Evolutionary conservation across 2,888 invertebrate species (phyloP), one percentile per base, ranked within the genome.

Genomic region (Julus scandinavius): DNA sequence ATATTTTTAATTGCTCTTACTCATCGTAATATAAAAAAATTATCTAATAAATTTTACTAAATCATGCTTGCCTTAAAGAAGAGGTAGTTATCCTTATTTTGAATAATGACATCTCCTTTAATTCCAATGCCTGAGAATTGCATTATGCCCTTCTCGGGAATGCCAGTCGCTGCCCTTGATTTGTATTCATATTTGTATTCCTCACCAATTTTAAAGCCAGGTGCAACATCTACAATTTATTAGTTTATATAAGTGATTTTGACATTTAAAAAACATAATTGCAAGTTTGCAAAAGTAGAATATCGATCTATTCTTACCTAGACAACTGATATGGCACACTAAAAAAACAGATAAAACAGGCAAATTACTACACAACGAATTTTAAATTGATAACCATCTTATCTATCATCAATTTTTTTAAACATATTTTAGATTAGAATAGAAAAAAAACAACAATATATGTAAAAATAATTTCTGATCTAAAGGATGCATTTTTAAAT

Each of bases 71-170:
- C 89, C 87, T 89, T 88, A 50, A 88, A 41, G 58, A 63, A 89
- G 15, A 89, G 20, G 72, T 88, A 87, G 58, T 85, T 89, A 17
- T 88, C 89, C 58, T 88, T 87, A 29, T 89, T 85, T 63, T 89
- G 89, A 40, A 89, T 41, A 15, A 41, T n/a, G 45, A 89, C 84
- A 20, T 87, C 87, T 40, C 87, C 87, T 45, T 85, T 89, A 29
- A 85, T n/a, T 38, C 89, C 89, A 87, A 89, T 9, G 20, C 89
- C 89, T 45, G 89, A 58, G 45, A 89, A 89, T 20, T 89, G 89
- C 63, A 80, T 87, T 11, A 88, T 38, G 20, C 29, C 83, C 50
- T 63, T 49, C 20, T 54, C 85, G 13, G 88, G 40, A 63, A 88
- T 88, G n/a, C 89, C 89, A 54, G 87, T 89, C 9, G 86, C 89